phyloP scores from a whole-genome alignment of 1,140 invertebrate species.

The Aphis gossypii region DNA sequence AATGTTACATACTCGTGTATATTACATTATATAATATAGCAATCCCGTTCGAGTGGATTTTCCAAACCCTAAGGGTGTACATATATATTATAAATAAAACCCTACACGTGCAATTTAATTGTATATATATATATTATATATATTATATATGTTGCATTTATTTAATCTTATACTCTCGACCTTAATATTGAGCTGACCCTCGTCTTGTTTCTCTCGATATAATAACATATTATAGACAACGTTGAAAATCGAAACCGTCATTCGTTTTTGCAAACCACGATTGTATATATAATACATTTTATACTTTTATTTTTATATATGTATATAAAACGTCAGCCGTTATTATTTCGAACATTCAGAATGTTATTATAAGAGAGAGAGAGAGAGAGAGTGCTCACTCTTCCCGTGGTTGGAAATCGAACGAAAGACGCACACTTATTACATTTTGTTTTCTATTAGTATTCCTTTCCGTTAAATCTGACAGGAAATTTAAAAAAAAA shows the following conservation, averaged over 20 bases:
- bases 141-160: not conserved
- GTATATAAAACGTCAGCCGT: not conserved
- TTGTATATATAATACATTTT: not conserved
- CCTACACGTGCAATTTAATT: not conserved
- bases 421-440: not conserved
- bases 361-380: not conserved
- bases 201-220: not conserved
- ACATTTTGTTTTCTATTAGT: not conserved
- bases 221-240: not conserved
- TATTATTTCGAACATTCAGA: not conserved
- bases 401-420: not conserved
- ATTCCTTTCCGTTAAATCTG: not conserved
- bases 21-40: not conserved
- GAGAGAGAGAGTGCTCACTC: not conserved
- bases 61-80: not conserved
- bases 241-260: not conserved
- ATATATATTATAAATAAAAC: not conserved
- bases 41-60: not conserved
- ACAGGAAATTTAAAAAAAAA: not conserved
- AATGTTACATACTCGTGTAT: not conserved
- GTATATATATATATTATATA: not conserved
- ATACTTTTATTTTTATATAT: not conserved
- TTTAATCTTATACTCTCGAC: constrained; percentile 10
- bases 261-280: not conserved
- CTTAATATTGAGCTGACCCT: constrained; percentile 2